Evolutionary conservation across 2,113 vertebrate genomes (phyloP).

Genomic region (Neolamprologus ventralis): DNA sequence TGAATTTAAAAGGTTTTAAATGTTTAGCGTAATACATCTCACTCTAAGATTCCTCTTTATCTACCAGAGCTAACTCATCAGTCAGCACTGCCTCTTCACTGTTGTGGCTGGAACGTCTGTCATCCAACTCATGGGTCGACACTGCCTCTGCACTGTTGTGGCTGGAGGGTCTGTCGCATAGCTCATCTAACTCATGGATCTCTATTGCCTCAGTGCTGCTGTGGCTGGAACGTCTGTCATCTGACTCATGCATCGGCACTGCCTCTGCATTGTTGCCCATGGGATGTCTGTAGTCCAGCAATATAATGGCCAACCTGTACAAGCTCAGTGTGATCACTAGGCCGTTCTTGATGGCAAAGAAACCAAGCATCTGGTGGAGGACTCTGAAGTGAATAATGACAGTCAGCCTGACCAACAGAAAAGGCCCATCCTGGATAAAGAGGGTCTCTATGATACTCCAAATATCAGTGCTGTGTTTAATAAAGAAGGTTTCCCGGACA

Average conservation of each 20-base stretch:
- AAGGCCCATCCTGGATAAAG: constrained; percentile 93
- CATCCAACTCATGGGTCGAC: neutral
- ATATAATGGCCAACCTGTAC: constrained; percentile 79
- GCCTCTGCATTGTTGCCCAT: neutral
- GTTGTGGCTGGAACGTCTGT: neutral
- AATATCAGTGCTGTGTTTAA: constrained; percentile 77
- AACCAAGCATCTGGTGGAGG: constrained; percentile 90
- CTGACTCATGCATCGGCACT: neutral
- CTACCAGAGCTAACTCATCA: neutral
- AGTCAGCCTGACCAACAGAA: constrained; percentile 80
- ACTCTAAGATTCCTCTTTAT: neutral
- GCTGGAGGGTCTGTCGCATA: neutral
- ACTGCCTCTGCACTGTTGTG: neutral
- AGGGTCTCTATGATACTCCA: constrained; percentile 84
- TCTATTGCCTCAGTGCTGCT: neutral
- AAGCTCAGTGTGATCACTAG: constrained; percentile 83
- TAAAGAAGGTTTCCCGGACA: constrained; percentile 46
- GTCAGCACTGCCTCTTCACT: fast-evolving
- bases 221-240: neutral
- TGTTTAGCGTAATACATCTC: neutral
- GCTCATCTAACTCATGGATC: neutral
- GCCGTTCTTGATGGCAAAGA: constrained; percentile 90
- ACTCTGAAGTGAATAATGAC: constrained; percentile 79
- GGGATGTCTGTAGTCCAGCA: constrained; percentile 25
- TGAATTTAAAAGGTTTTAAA: neutral